Evolutionary conservation across 1,140 invertebrate species (phyloP), one percentile per base, ranked within the genome.

Genomic region (Tetramorium simillimum): DNA sequence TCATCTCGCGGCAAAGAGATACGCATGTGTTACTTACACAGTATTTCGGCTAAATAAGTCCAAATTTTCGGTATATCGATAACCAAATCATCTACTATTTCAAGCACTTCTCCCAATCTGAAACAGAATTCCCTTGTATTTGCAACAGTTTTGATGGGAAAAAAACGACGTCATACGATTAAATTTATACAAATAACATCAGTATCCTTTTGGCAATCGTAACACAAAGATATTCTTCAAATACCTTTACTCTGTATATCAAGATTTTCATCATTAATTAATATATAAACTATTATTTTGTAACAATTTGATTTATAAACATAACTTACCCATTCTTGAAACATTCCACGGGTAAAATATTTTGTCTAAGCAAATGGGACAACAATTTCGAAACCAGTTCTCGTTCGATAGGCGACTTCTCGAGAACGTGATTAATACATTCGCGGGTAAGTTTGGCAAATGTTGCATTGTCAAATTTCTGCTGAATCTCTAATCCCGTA

Each of bases 11-110:
- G 1, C 10, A 21, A 40, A 10, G 58, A 82, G 33, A 65, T 40
- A 72, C 53, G 21, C 7, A 75, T 70, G 2, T 77, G 63, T 88
- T 58, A 92, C 94, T 95, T 95, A 96, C 96, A 94, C 88, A 96
- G 91, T 91, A 97, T 95, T 94, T 97, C 96, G 12, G 96, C 96
- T 89, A 97, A 94, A 91, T 97, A 97, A 49, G 95, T 93, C 96
- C 96, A 97, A 58, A 97, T 95, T 90, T 96, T 97, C n/a, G 97
- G 97, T 94, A 98, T 96, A 95, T 98, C 97, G 88, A 98, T 96
- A 60, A 96, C 94, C 89, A 97, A 94, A 91, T 98, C 97, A 67
- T 96, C 96, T 10, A 96, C 96, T 85, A 92, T 90, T 86, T 95
- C 93, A 21, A 97, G 93, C 73, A 97, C 94, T 93, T 97, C 95